Evolutionary conservation across 2,113 vertebrate species (phyloP), one percentile per base, ranked within the genome.

Genomic region (Epinephelus moara): DNA sequence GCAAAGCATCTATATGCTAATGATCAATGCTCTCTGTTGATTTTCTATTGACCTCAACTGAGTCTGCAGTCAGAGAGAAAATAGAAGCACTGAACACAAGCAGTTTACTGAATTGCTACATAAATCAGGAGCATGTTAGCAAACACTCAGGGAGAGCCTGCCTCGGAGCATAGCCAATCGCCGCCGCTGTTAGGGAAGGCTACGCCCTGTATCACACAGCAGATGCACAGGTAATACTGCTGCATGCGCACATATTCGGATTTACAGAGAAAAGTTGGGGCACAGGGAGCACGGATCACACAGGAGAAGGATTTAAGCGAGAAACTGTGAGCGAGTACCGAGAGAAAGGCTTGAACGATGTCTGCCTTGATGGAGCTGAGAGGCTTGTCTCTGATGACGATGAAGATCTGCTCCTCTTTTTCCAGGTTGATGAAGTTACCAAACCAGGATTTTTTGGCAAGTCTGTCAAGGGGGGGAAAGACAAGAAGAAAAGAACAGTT

Each of bases 391-490:
- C 94, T 98, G 94, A 99, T 99, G 86, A 99, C 98, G 79, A 99
- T 96, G 50, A 99, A 99, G 94, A 99, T 98, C 96, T 99, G 98
- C 86, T 99, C 98, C 92, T 99, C 98, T 94, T 99, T 99, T 92
- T 99, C 98, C 92, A 99, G 93, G 93, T 93, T 99, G 95, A 99
- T 98, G 93, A 99, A 99, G 94, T 99, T 99, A 95, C 98, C 98
- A 0, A 99, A 99, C 98, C 98, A 99, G 68, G 98, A 99, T 93
- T 99, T 99, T 96, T 99, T 99, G 96, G 98, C 98, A 95, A 99
- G 97, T 95, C 98, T 99, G 95, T 6, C 42, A 4, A 30, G 11
- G 18, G 70, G 12, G 37, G 69, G 15, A 3, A 25, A 25, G 12
- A 78, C 10, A 49, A 66, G 18, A 67, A 33, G 2, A 63, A 40